Base-by-base conservation (phyloP, 2,797 vertebrate genomes). In the Tadarida brasiliensis region DNA sequence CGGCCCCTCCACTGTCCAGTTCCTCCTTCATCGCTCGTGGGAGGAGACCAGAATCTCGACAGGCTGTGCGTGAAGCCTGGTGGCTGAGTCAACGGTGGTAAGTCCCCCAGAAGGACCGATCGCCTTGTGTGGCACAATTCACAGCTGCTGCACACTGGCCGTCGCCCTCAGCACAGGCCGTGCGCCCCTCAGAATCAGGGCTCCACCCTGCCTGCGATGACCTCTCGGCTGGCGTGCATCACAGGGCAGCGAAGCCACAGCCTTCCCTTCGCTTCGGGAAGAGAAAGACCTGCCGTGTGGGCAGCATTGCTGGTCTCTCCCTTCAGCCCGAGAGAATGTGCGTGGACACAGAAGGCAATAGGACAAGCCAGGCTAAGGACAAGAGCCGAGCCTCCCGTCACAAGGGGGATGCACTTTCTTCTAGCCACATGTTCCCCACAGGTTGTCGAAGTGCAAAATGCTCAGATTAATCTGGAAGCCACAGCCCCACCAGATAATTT, bases 401-500 rank as follows among this genome's bases (percentile, higher is more conserved):
- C 30, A 44, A 12, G 33, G 14, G 5, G 28, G 11, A 44, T 20
- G 14, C 30, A 2, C 57, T 77, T 47, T 65, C 74, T 82, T 73
- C 1, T 0, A 54, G 80, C 30, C 16, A 9, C 14, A 11, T 3
- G 0, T 16, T 26, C 10, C 61, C 47, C 33, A 5, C 11, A 10
- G 39, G 85, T 63, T 28, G n/a, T 35, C 12, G 0, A 47, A 22
- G 6, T 65, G 78, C 87, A 61, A 85, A 63, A 61, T 39, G 8
- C 8, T 59, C 68, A 49, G 6, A 35, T 86, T 22, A 78, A 91
- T 49, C 87, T 67, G 57, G 83, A 82, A 82, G 54, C 74, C n/a
- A 78, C 2, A 39, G 90, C 7, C 7, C 22, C 33, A 76, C 39
- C 26, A 51, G 51, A 19, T 83, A 11, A n/a, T 61, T 76, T 89